Evolutionary conservation across 1,140 invertebrate genomes (phyloP), one percentile per base, ranked within the genome.

Genomic region (Eumaeus atala): DNA sequence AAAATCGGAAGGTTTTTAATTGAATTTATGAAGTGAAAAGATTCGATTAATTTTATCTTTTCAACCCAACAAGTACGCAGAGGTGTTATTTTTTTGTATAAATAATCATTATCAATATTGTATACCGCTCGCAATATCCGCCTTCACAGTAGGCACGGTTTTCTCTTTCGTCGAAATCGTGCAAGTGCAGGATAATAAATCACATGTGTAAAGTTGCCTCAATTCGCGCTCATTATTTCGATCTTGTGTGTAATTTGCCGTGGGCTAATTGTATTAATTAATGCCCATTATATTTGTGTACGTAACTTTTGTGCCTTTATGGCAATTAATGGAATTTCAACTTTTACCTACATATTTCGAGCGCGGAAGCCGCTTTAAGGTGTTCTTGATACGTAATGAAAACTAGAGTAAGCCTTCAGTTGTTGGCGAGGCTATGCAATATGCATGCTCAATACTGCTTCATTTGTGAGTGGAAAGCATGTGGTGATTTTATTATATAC

Each of bases 181-280:
- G 72, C 77, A 77, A 81, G 81, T 77, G 74, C 73, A 75, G 64
- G 68, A 83, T 79, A 84, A 84, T 86, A 86, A 86, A 87, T 87
- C 81, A 84, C 77, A 83, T 82, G 83, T 84, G 83, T 80, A 82
- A 84, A 87, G 79, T 81, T 74, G 77, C 70, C 74, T 82, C 78
- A 79, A 87, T 87, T 84, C 76, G 74, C 71, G 68, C 76, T 84
- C 79, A 84, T 86, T 86, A 86, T 82, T 82, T 75, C 77, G 74
- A 73, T 77, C 67, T 73, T 77, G 79, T 72, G 72, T 77, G 77
- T 73, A 87, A 87, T 87, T 87, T 84, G 79, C 81, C 78, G 74
- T 70, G 64, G 68, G 73, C 79, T 84, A 84, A 87, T 87, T 87
- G 81, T 84, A 82, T 84, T 84, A 84, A 84, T 87, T 81, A 87